Conservation (phyloP, 2,888 invertebrate species). For the Pyrochroa serraticornis region DNA sequence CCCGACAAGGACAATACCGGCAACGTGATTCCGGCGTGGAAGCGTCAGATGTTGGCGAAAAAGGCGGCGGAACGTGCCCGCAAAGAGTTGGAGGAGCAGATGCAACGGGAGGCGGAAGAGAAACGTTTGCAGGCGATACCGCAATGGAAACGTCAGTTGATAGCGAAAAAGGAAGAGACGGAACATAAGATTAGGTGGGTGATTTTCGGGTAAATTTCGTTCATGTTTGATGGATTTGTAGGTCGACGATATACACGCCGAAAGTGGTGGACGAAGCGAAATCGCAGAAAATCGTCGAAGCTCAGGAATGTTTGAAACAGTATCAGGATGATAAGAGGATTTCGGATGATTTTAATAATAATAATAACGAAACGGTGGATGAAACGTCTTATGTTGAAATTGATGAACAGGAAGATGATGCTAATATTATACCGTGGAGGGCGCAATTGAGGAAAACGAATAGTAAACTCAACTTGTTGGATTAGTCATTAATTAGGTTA, state of each 20-base stretch:
- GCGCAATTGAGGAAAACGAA: conserved; percentile 89
- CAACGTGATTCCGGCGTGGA: conserved; percentile 92
- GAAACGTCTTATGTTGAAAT: conserved; percentile 32
- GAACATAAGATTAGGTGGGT: conserved; percentile 77
- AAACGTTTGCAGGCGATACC: conserved; percentile 86
- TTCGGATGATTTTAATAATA: conserved; percentile 50
- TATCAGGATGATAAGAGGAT: conserved; percentile 42
- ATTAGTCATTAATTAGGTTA: conserved; percentile 52
- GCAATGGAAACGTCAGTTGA: conserved; percentile 90
- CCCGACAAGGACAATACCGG: conserved; percentile 89
- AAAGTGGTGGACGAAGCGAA: conserved; percentile 68
- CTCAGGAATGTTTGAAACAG: conserved; percentile 53
- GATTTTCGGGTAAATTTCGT: not conserved
- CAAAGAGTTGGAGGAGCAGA: conserved; percentile 86
- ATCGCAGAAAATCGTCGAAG: conserved; percentile 56
- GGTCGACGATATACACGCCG: conserved; percentile 74
- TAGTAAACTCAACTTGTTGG: conserved; percentile 84
- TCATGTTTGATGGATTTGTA: conserved; percentile 42
- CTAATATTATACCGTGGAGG: conserved; percentile 84
- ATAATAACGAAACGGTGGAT: conserved; percentile 50
- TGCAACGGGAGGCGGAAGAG: conserved; percentile 83
- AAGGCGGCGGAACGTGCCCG: conserved; percentile 93
- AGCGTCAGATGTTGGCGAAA: conserved; percentile 92
- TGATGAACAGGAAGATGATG: conserved; percentile 64
- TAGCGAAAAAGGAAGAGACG: conserved; percentile 80